These are phyloP conservation scores for Tiliacea citrago DNA, from an alignment of 2,888 invertebrate genomes.

Conservation along the genomic window DNA sequence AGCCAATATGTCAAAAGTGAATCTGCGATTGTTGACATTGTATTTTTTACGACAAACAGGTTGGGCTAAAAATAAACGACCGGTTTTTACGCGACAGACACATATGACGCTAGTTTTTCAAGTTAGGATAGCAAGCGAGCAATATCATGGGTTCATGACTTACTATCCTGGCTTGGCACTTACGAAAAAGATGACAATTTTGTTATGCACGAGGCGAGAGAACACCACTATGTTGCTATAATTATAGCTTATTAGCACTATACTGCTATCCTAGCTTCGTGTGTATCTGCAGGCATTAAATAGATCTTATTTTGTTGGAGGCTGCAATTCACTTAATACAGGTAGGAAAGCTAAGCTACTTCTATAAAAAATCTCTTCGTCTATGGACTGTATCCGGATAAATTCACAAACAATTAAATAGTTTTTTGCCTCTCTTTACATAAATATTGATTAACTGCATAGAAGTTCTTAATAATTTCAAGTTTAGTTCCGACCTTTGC, in stretches of 20 bases:
- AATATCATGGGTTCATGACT: background rate
- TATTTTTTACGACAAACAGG: constrained; percentile 16
- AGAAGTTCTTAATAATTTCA: too few relatives aligned
- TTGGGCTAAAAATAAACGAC: background rate
- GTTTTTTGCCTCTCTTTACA: too few relatives aligned
- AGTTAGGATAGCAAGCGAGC: background rate
- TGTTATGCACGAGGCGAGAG: background rate
- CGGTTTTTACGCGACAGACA: background rate
- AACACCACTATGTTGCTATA: background rate
- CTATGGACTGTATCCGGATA: too few relatives aligned
- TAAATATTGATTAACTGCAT: too few relatives aligned
- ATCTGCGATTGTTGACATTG: constrained; percentile 26
- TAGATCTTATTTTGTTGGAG: background rate
- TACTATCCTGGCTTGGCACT: background rate
- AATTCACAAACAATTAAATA: too few relatives aligned
- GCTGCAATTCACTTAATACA: background rate
- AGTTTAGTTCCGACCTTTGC: too few relatives aligned
- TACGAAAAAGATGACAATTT: background rate
- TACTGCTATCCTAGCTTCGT: background rate
- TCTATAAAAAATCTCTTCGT: too few relatives aligned
- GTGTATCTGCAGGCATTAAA: background rate
- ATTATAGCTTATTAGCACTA: background rate
- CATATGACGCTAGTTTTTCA: background rate
- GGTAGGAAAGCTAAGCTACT: too few relatives aligned
- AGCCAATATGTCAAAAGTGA: constrained; percentile 29